Conservation (phyloP, 2,797 vertebrate species). For the Bryconaethiops microstoma region DNA sequence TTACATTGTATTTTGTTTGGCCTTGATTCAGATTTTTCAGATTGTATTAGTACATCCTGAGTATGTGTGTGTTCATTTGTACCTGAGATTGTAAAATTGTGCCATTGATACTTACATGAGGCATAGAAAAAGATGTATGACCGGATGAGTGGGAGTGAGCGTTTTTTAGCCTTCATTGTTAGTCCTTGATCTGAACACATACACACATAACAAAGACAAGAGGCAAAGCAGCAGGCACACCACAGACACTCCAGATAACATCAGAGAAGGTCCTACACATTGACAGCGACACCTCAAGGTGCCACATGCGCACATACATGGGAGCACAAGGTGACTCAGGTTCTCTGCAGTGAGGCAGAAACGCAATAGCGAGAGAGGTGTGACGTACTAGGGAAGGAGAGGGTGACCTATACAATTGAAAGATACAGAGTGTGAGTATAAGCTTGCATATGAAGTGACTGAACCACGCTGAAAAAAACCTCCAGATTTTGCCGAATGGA, state of each 20-base stretch:
- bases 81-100: background rate
- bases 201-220: background rate
- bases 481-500: background rate
- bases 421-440: background rate
- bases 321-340: background rate
- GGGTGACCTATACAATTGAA: background rate
- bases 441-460: background rate
- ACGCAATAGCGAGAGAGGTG: slow-evolving; percentile 1
- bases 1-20: background rate
- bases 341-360: slow-evolving; percentile 6
- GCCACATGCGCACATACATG: background rate
- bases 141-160: background rate
- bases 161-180: background rate
- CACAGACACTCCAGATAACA: background rate
- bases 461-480: background rate
- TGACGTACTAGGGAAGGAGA: background rate
- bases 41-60: background rate
- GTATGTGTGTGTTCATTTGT: no score
- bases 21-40: background rate
- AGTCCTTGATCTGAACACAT: background rate
- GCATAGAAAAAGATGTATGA: background rate
- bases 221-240: background rate
- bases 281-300: background rate
- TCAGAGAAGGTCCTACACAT: background rate
- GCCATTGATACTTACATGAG: background rate